Evolutionary conservation across 1,140 invertebrate species (phyloP).

Genomic region (Gerris buenoi): DNA sequence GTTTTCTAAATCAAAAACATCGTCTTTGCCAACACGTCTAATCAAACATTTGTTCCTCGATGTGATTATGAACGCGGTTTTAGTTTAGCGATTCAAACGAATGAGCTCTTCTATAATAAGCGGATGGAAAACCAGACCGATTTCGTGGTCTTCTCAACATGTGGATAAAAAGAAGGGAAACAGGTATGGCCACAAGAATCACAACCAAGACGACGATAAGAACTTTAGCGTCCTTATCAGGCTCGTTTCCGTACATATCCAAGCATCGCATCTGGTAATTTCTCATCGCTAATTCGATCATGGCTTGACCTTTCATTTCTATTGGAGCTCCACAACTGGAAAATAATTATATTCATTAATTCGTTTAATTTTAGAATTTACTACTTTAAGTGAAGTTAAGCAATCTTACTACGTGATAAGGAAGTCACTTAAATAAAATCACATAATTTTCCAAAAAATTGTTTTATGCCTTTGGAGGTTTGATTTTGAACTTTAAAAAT

Average conservation of each 20-base stretch:
- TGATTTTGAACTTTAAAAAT: too few relatives aligned
- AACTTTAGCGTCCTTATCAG: constrained; percentile 1
- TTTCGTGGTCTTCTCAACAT: neutral
- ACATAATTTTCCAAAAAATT: too few relatives aligned
- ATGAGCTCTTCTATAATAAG: neutral
- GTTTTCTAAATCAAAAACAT: too few relatives aligned
- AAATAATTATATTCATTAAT: too few relatives aligned
- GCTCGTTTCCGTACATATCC: neutral
- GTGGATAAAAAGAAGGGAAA: constrained; percentile 21
- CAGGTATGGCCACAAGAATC: constrained; percentile 24
- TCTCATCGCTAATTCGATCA: neutral
- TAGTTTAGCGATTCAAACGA: neutral
- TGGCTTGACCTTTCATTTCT: neutral
- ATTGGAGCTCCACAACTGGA: neutral
- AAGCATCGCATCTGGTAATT: neutral
- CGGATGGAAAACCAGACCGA: neutral
- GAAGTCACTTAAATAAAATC: too few relatives aligned
- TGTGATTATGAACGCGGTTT: too few relatives aligned
- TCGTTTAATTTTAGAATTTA: too few relatives aligned
- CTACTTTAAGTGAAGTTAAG: too few relatives aligned
- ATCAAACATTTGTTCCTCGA: too few relatives aligned
- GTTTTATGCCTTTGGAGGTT: too few relatives aligned
- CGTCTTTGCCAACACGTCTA: too few relatives aligned
- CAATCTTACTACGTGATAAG: too few relatives aligned
- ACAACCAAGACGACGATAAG: constrained; percentile 11